These are phyloP conservation scores for Cirrhinus molitorella DNA, from an alignment of 2,797 vertebrate genomes.

Conservation along the genomic window DNA sequence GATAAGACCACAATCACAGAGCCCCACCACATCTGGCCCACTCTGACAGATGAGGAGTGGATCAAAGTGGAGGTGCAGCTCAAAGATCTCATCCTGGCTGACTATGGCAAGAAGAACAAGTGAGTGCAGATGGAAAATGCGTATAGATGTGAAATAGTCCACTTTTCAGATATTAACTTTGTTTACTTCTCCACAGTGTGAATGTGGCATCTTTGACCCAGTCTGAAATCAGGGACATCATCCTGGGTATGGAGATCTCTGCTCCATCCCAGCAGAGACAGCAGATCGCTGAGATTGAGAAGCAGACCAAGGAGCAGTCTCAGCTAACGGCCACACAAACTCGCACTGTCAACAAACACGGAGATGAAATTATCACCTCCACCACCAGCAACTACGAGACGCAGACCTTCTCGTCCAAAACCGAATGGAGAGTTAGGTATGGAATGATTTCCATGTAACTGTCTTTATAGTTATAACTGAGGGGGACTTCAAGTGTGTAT, in stretches of 20 bases:
- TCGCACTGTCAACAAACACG: constrained; percentile 98
- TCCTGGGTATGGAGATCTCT: constrained; percentile 99
- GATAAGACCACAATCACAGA: constrained; percentile 99
- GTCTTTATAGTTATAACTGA: background rate
- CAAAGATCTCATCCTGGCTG: constrained; percentile 97
- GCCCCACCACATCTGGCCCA: constrained; percentile 99
- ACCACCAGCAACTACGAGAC: constrained; percentile 99
- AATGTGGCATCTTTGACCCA: constrained; percentile 98
- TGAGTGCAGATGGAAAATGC: constrained; percentile 69
- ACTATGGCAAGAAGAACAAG: constrained; percentile 99
- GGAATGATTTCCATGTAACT: background rate
- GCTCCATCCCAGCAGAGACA: constrained; percentile 98
- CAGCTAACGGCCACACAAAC: constrained; percentile 98
- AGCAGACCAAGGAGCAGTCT: constrained; percentile 99
- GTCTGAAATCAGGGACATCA: constrained; percentile 98
- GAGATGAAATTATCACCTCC: constrained; percentile 99
- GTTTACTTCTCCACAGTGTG: constrained; percentile 79
- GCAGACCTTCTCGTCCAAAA: constrained; percentile 99
- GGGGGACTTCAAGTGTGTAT: too few species aligned
- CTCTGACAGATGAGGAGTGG: constrained; percentile 98
- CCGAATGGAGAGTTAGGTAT: constrained; percentile 98
- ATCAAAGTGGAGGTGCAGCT: constrained; percentile 99
- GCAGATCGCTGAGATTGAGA: constrained; percentile 99
- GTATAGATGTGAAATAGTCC: background rate
- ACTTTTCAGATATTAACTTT: background rate